Base-by-base conservation (phyloP, 2,888 invertebrate genomes). In the Norana najaformis region DNA sequence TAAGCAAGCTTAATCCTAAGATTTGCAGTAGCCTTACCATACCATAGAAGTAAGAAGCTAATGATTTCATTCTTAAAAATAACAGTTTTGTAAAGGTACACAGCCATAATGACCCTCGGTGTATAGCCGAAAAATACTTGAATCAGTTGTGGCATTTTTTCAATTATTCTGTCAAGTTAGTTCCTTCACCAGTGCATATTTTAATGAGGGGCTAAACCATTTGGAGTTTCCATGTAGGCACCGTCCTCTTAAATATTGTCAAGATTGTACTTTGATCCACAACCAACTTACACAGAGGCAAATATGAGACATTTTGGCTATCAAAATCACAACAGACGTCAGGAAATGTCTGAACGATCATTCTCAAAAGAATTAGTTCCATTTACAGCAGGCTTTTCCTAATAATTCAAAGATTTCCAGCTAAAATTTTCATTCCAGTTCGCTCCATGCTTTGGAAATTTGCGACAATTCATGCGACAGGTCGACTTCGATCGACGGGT, bases 371-470 rank as follows among this genome's bases (percentile, higher is more conserved):
- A 69, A 2, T 6, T n/a, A 2, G 69, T 69, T 69, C n/a, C 69
- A n/a, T 69, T n/a, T n/a, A 69, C 69, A 69, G 30, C 69, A 69
- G 0, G 30, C n/a, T 69, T 69, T 69, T 69, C 69, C 69, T 69
- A 69, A 69, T 69, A 47, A 47, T 47, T 47, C 47, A 47, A 47
- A 47, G 69, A 69, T 69, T 69, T 69, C 69, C n/a, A n/a, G n/a
- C n/a, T 13, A n/a, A 23, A 30, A 69, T 69, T 16, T 85, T 85
- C 37, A 85, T 18, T 85, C 37, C 35, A 85, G 85, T 36, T 85
- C 85, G 23, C 16, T 85, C 85, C 85, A 85, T n/a, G 34, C 20
- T 37, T 85, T 85, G 85, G 85, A 36, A 85, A 85, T 37, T n/a
- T 85, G 85, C 23, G 85, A 85, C 35, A 85, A 37, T 85, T 85